Base-by-base conservation (phyloP, 1,140 invertebrate genomes). In the Drosophila trapezifrons region DNA sequence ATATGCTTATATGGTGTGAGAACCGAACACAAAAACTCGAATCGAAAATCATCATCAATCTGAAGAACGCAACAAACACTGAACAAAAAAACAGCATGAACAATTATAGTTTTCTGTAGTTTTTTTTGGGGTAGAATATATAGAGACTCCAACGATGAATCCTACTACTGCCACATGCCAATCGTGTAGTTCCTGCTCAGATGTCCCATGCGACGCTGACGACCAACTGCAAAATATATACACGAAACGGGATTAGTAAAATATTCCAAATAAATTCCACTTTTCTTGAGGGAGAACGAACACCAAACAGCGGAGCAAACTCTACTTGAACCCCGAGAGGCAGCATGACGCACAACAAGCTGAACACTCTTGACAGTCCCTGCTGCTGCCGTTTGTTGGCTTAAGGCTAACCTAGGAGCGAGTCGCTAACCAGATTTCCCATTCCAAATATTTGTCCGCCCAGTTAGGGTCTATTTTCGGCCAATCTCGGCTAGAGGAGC, bases 191-290 rank as follows among this genome's bases (percentile, higher is more conserved):
- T 92, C 74, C 90, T 80, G 73, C 58, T 81, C 60, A 92, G 90
- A 42, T 92, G 91, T 65, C 91, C 91, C 91, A 92, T 75, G 66
- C 91, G 91, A 78, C 91, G 81, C 78, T 90, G 84, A 64, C 91
- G 91, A 73, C 90, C 91, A 80, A 78, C 91, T 92, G 80, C 3
- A 91, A 87, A 62, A 78, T 27, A 78, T 9, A 13, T 38, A 42
- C 42, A 37, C 22, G 29, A 71, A 54, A 22, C 49, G 27, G 20
- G 32, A 74, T 86, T 74, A 83, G 62, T 45, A 52, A 32, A 7
- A 38, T 38, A 22, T 27, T 57, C 18, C 6, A 3, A 20, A 17
- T 38, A n/a, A 13, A 18, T 43, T 20, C 25, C 2, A 20, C 35
- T 64, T 52, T 35, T 52, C 10, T 35, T 13, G 29, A 51, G 65